Conservation (phyloP, 2,797 vertebrate species). For the Carapus acus region DNA sequence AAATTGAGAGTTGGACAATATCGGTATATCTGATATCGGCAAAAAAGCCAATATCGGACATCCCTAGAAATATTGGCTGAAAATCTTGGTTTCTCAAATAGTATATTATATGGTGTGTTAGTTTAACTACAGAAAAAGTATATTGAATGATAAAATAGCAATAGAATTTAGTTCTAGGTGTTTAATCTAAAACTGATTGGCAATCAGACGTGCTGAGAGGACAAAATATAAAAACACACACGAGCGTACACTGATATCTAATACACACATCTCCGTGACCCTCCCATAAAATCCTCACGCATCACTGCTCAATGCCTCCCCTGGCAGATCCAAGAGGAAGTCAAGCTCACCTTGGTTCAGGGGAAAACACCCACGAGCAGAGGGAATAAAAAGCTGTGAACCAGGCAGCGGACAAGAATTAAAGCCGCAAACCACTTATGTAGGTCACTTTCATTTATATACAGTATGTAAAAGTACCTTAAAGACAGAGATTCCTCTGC, state of each 20-base stretch:
- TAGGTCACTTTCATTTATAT: slow-evolving; percentile 36
- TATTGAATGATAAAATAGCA: no score
- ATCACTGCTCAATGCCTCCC: slow-evolving; percentile 34
- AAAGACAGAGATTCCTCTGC: slow-evolving; percentile 7
- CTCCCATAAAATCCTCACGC: slow-evolving; percentile 9
- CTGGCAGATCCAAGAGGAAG: slow-evolving; percentile 26
- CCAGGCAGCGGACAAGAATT: slow-evolving; percentile 19
- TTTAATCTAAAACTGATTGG: no score
- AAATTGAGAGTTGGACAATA: no score
- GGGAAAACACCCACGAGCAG: slow-evolving; percentile 43
- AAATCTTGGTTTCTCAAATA: no score
- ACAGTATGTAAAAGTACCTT: slow-evolving; percentile 14
- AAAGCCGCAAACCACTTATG: slow-evolving; percentile 15
- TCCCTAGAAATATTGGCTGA: no score
- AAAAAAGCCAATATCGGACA: no score
- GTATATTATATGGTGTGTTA: no score
- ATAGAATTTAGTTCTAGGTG: no score
- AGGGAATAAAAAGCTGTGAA: slow-evolving; percentile 19
- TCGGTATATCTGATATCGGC: no score
- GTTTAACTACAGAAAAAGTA: no score
- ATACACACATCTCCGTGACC: slow-evolving; percentile 29
- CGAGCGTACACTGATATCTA: slow-evolving; percentile 6
- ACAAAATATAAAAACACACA: slow-evolving; percentile 1
- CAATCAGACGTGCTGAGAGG: slow-evolving; percentile 17
- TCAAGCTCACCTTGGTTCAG: slow-evolving; percentile 21